Evolutionary conservation across 2,888 invertebrate genomes (phyloP).

Genomic region (Pegoplata infirma): DNA sequence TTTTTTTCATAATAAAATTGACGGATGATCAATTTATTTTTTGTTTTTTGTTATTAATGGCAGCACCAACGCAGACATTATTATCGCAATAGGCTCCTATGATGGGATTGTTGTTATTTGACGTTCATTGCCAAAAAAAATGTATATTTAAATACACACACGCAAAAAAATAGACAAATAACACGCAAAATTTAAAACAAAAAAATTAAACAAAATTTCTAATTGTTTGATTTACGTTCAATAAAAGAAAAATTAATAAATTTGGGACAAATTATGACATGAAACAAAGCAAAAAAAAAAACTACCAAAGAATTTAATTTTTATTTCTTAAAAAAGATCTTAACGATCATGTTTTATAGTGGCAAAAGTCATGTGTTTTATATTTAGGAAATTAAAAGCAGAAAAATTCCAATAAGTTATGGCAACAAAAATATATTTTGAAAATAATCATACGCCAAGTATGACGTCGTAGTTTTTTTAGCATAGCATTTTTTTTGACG

Average conservation of each 20-base stretch:
- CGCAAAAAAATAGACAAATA: conserved; percentile 32
- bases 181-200: neutral
- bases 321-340: neutral
- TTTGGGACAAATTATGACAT: conserved; percentile 43
- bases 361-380: conserved; percentile 1
- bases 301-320: neutral
- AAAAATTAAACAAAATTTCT: conserved; percentile 18
- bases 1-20: neutral
- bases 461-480: conserved; percentile 26
- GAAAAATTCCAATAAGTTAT: neutral
- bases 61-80: conserved; percentile 28
- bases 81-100: conserved; percentile 22
- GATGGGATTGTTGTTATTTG: neutral
- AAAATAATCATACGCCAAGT: conserved; percentile 29
- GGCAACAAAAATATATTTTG: conserved; percentile 11
- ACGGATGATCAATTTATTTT: neutral
- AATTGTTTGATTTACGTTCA: conserved; percentile 33
- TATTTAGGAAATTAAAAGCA: neutral
- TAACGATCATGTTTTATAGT: neutral
- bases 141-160: conserved; percentile 7
- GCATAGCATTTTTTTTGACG: neutral
- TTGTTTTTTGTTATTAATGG: too few species aligned
- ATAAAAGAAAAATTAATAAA: neutral
- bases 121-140: conserved; percentile 38
- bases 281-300: conserved; percentile 15